Conservation (phyloP, 2,888 invertebrate species). For the Morpho helenor region DNA sequence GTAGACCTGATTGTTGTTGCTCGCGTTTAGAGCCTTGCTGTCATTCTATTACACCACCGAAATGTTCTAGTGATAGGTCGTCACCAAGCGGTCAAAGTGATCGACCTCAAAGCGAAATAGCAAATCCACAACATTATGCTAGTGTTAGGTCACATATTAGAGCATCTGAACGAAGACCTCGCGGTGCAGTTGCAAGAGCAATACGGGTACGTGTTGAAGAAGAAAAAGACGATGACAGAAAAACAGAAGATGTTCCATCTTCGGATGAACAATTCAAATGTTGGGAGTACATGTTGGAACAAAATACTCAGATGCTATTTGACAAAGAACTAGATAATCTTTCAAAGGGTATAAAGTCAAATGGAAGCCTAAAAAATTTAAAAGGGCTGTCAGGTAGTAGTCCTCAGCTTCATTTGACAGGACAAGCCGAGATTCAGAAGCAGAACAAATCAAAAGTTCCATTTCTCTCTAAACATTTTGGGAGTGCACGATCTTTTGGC, state of each 20-base stretch:
- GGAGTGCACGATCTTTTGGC: slow-evolving; percentile 89
- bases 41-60: slow-evolving; percentile 68
- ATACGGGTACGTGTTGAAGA: slow-evolving; percentile 82
- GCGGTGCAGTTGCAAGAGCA: slow-evolving; percentile 81
- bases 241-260: slow-evolving; percentile 61
- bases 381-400: slow-evolving; percentile 85
- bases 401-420: slow-evolving; percentile 80
- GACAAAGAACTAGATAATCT: slow-evolving; percentile 92
- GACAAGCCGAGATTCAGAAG: slow-evolving; percentile 14
- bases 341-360: slow-evolving; percentile 81
- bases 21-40: slow-evolving; percentile 81
- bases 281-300: slow-evolving; percentile 96
- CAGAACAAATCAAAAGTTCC: slow-evolving; percentile 64
- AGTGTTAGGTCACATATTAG: slow-evolving; percentile 65
- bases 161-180: slow-evolving; percentile 74
- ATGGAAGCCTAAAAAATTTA: slow-evolving; percentile 73
- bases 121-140: slow-evolving; percentile 70
- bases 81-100: slow-evolving; percentile 94
- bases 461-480: slow-evolving; percentile 86
- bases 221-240: slow-evolving; percentile 75
- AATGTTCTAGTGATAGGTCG: slow-evolving; percentile 84
- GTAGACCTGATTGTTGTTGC: slow-evolving; percentile 81
- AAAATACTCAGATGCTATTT: slow-evolving; percentile 92
- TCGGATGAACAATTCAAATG: slow-evolving; percentile 94
- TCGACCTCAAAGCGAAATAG: slow-evolving; percentile 72